Conservation (phyloP, 2,888 invertebrate species). For the Rhaphigaster nebulosa region DNA sequence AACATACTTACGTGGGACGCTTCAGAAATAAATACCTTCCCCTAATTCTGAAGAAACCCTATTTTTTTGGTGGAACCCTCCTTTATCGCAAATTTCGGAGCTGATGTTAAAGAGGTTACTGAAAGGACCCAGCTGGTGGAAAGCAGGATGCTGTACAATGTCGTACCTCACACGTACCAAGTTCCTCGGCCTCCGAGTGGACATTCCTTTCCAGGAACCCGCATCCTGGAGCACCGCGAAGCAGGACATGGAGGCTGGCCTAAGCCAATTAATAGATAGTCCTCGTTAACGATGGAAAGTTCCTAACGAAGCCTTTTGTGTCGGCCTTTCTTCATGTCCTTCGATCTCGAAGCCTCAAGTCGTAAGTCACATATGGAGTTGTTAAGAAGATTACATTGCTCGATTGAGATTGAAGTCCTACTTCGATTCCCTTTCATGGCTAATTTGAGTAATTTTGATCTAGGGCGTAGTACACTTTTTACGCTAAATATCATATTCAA, state of each 20-base stretch:
- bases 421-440: not conserved
- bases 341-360: no score
- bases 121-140: not conserved
- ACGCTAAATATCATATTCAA: no score
- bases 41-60: no score
- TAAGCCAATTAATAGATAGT: slow-evolving; percentile 1
- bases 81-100: no score
- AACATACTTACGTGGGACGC: no score
- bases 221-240: not conserved
- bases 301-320: not conserved
- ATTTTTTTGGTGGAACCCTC: no score
- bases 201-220: not conserved
- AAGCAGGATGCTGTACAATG: not conserved
- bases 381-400: not conserved
- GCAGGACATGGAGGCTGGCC: not conserved
- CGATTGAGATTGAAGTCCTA: not conserved
- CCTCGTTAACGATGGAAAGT: not conserved
- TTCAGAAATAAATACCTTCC: no score
- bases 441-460: not conserved
- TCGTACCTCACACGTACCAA: not conserved
- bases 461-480: no score
- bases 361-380: not conserved
- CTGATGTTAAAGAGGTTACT: not conserved
- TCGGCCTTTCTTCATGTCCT: not conserved
- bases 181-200: not conserved